phyloP scores from a whole-genome alignment of 2,797 vertebrate species.

The Tapera naevia region DNA sequence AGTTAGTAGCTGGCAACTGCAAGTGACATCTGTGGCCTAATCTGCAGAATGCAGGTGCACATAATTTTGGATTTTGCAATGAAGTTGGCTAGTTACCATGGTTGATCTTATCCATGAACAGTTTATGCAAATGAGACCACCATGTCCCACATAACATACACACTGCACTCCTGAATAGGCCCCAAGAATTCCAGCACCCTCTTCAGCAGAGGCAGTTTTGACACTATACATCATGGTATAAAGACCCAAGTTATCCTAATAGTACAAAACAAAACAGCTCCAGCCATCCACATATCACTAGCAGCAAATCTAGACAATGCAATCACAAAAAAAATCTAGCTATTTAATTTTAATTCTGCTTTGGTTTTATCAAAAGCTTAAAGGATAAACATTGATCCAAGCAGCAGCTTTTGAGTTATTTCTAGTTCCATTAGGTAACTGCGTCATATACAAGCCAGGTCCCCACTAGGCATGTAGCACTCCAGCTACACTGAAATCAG shows the following conservation, averaged over 20 bases:
- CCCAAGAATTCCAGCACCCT: slow-evolving; percentile 9
- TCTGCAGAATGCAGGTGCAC: slow-evolving; percentile 26
- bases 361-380: not conserved
- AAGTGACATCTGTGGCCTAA: not conserved
- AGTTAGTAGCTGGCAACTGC: not conserved
- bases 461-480: not conserved
- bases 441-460: not conserved
- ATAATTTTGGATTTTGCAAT: slow-evolving; percentile 35
- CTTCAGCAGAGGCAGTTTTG: not conserved
- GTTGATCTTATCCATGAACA: slow-evolving; percentile 23
- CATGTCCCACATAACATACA: not conserved
- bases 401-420: not conserved
- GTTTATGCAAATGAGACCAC: slow-evolving; percentile 46
- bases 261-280: not conserved
- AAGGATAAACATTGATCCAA: not conserved
- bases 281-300: not conserved
- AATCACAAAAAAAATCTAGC: not conserved
- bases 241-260: not conserved
- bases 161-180: not conserved
- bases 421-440: not conserved
- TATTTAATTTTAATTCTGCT: not conserved
- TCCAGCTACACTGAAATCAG: not conserved
- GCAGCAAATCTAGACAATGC: not conserved
- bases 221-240: not conserved
- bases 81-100: not conserved